A percentile compares a stretch with the other conserved stretches of the same genome.
Conservation (phyloP, 2,113 vertebrate genomes). For the Alosa alosa region DNA sequence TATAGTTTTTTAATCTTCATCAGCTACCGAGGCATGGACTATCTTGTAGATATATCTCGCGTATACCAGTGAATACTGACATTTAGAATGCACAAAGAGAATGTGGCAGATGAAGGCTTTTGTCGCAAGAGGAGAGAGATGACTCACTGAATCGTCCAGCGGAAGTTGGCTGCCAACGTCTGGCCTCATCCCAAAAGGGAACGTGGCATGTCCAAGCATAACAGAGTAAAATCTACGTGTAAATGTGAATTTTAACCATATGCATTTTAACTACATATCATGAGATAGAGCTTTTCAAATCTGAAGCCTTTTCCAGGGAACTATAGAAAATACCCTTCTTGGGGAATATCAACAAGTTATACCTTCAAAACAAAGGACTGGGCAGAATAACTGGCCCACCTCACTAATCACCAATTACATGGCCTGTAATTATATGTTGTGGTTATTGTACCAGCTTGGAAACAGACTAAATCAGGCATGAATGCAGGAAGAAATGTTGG, state of each 20-base stretch:
- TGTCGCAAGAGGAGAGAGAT: neutral
- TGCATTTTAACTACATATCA: neutral
- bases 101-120: neutral
- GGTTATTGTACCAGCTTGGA: slow-evolving; percentile 14
- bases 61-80: neutral
- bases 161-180: neutral
- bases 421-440: slow-evolving; percentile 35
- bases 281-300: neutral
- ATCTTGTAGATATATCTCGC: neutral
- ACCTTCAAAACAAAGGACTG: neutral
- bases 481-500: neutral
- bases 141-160: neutral
- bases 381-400: neutral
- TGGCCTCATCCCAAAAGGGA: neutral
- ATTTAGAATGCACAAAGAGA: neutral
- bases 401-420: slow-evolving; percentile 32
- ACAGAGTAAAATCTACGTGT: neutral
- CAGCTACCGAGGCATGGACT: neutral
- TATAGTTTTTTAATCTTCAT: neutral
- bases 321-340: neutral
- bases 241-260: neutral
- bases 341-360: slow-evolving; percentile 15
- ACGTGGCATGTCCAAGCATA: neutral
- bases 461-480: slow-evolving; percentile 12
- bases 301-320: neutral